A percentile compares a stretch with the other conserved stretches of the same genome.
phyloP scores from a whole-genome alignment of 2,113 vertebrate genomes.

The Hymenochirus boettgeri region DNA sequence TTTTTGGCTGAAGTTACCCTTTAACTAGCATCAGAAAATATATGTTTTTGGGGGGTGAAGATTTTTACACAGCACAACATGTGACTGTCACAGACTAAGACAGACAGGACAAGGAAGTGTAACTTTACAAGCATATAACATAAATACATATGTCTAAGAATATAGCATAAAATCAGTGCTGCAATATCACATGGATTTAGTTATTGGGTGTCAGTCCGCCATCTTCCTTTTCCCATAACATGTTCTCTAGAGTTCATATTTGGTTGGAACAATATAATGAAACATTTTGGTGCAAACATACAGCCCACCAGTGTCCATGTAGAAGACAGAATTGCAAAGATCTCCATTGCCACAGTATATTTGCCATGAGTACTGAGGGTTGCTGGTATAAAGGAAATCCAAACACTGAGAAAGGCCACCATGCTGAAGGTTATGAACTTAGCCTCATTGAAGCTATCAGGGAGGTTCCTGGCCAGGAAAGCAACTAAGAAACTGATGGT shows the following conservation, averaged over 20 bases:
- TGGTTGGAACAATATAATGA: conserved; percentile 38
- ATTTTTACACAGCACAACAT: too few relatives aligned
- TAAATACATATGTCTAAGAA: too few relatives aligned
- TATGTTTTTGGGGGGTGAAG: too few relatives aligned
- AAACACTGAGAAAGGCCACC: conserved; percentile 30
- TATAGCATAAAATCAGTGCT: too few relatives aligned
- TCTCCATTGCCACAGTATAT: conserved; percentile 39
- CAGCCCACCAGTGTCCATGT: conserved; percentile 38
- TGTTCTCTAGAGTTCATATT: conserved; percentile 27
- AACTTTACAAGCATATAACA: too few relatives aligned
- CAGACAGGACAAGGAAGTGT: too few relatives aligned
- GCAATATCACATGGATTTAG: too few relatives aligned
- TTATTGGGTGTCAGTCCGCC: not conserved
- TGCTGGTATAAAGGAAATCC: conserved; percentile 44
- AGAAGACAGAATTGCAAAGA: conserved; percentile 41
- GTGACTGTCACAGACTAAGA: too few relatives aligned
- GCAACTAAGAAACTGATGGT: conserved; percentile 35
- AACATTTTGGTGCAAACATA: conserved; percentile 12
- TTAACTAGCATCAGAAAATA: too few relatives aligned
- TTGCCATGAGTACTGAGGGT: conserved; percentile 44
- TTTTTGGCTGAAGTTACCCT: too few relatives aligned
- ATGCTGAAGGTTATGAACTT: conserved; percentile 45
- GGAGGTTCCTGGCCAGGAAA: conserved; percentile 40
- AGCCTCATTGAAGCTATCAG: conserved; percentile 41
- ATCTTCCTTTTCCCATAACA: conserved; percentile 15